phyloP scores from a whole-genome alignment of 2,113 vertebrate species.

The Condylura cristata region DNA sequence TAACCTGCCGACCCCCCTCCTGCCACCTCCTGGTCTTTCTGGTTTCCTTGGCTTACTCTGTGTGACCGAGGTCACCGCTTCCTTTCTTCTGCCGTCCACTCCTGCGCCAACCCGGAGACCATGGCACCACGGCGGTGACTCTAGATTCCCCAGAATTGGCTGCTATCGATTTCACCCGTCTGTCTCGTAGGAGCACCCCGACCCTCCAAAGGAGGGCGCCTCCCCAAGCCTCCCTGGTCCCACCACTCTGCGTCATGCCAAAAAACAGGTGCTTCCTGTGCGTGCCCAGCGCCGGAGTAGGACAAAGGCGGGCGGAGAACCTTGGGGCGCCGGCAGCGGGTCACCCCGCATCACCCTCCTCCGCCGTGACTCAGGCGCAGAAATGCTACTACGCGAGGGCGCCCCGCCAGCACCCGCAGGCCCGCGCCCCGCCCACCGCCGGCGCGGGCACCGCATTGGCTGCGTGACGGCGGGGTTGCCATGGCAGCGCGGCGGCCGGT shows the following conservation, averaged over 20 bases:
- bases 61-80: not conserved
- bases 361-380: constrained; percentile 66
- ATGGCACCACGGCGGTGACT: not conserved
- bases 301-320: constrained; percentile 6
- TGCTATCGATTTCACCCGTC: constrained; percentile 51
- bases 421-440: constrained; percentile 58
- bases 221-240: not conserved
- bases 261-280: constrained; percentile 25
- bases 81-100: constrained; percentile 69
- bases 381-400: constrained; percentile 15
- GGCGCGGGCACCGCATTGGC: constrained; percentile 69
- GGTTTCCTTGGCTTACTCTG: constrained; percentile 21
- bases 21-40: not conserved
- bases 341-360: not conserved
- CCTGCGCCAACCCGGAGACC: constrained; percentile 30
- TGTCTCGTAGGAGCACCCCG: not conserved
- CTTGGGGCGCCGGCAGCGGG: constrained; percentile 29
- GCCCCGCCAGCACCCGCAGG: not conserved
- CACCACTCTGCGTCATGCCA: not conserved
- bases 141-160: constrained; percentile 72
- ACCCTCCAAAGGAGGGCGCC: not conserved
- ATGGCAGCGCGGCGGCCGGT: constrained; percentile 82
- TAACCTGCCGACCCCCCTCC: not conserved
- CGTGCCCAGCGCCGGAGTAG: not conserved
- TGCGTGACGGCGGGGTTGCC: constrained; percentile 71